Base-by-base conservation (phyloP, 2,888 invertebrate genomes). In the Erynnis tages region DNA sequence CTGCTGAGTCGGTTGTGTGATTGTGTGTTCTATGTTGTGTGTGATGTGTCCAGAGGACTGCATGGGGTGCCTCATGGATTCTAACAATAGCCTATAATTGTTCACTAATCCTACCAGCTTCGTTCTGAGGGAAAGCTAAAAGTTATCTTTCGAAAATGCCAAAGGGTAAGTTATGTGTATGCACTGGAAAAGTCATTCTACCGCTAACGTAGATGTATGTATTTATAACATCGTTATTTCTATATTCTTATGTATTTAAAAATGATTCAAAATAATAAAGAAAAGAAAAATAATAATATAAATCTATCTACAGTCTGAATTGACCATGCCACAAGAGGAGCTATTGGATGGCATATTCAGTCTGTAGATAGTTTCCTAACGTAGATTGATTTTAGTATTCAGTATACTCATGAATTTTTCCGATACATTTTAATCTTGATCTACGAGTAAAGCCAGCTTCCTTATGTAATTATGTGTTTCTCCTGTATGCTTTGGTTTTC, bases 91-190 rank as follows among this genome's bases (percentile, higher is more conserved):
- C 58, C 59, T 65, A 58, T 67, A 67, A 72, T 63, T 76, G 73
- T 72, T 66, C 62, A 68, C 67, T 76, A 73, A 76, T 73, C 37
- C 29, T 30, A 61, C 59, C 70, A 65, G 64, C 66, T 67, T 67
- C 65, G 58, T 64, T 63, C 55, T 69, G 65, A 57, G 59, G 63
- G 62, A 64, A 69, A 58, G 60, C 54, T 62, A 68, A 66, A 68
- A 60, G 49, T 66, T 65, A 56, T 60, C 60, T 53, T 58, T 63
- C 27, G 2, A 79, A 70, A 65, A 81, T 81, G 82, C 83, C 82
- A 58, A 82, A 75, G 72, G 82, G 85, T 84, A 77, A 83, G 83
- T 78, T 25, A 44, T 30, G 10, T 1, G 0, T n/a, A n/a, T n/a
- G n/a, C n/a, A n/a, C n/a, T n/a, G n/a, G n/a, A n/a, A n/a, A n/a